Conservation (phyloP, 2,113 vertebrate species). For the Vulpes lagopus region DNA sequence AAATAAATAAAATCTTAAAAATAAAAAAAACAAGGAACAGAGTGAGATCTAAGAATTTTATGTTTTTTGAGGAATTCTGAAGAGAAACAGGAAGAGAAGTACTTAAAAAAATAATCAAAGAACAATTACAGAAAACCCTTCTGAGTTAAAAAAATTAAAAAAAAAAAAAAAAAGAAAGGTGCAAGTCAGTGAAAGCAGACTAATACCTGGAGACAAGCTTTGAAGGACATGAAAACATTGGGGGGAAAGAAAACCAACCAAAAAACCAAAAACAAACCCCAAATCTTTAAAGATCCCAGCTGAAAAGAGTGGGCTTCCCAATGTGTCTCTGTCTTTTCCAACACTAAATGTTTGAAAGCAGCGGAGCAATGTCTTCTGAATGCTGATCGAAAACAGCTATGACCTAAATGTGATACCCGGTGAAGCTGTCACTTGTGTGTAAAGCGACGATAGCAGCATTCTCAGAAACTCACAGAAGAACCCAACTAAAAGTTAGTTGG, state of each 20-base stretch:
- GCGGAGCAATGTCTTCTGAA: background rate
- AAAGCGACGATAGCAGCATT: background rate
- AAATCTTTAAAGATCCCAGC: background rate
- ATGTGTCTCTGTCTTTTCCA: conserved; percentile 9
- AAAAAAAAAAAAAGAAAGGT: background rate
- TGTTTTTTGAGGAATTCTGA: background rate
- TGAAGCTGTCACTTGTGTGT: background rate
- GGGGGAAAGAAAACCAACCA: background rate
- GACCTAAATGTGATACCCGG: background rate
- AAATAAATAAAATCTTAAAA: too few species aligned
- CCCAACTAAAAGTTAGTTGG: background rate
- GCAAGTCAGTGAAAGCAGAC: background rate
- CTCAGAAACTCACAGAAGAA: background rate
- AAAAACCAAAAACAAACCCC: background rate
- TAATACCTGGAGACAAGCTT: background rate
- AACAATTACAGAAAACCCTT: background rate
- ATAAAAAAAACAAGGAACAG: too few species aligned
- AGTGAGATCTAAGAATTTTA: background rate
- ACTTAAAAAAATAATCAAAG: background rate
- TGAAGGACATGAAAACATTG: background rate
- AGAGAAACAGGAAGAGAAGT: background rate
- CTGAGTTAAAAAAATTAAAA: background rate
- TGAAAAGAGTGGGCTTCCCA: background rate
- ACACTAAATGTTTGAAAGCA: background rate
- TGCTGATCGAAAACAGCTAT: background rate